Evolutionary conservation across 2,888 invertebrate genomes (phyloP).

Genomic region (Euzetes globulus): DNA sequence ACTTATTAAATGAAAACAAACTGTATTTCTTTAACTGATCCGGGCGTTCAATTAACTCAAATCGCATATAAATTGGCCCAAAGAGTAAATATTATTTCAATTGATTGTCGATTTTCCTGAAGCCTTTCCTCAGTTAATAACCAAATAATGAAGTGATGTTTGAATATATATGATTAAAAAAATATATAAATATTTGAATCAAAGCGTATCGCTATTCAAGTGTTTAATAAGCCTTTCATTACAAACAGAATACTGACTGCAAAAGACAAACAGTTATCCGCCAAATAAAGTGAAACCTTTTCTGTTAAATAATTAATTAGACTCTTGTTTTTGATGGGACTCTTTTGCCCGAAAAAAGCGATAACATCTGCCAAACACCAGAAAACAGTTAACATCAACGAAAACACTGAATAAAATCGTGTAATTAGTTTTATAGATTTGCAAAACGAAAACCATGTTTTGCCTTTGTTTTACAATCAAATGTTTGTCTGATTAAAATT

Average conservation of each 20-base stretch:
- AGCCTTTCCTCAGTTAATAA: neutral
- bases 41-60: neutral
- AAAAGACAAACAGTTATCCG: neutral
- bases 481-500: no score
- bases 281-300: neutral
- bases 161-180: neutral
- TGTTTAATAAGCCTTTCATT: slow-evolving; percentile 13
- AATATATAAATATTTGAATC: neutral
- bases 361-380: no score
- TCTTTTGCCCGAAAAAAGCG: no score
- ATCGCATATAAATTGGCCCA: neutral
- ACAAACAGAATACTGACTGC: neutral
- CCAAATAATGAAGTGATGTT: neutral
- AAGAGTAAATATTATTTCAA: neutral
- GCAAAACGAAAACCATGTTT: no score
- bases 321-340: no score
- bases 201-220: neutral
- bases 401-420: no score
- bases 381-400: no score
- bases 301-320: no score
- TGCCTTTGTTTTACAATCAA: no score
- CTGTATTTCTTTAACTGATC: no score
- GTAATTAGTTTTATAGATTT: no score
- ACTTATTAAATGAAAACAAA: no score
- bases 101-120: neutral